Conservation (phyloP, 2,888 invertebrate species). For the Crepidodera aurea region DNA sequence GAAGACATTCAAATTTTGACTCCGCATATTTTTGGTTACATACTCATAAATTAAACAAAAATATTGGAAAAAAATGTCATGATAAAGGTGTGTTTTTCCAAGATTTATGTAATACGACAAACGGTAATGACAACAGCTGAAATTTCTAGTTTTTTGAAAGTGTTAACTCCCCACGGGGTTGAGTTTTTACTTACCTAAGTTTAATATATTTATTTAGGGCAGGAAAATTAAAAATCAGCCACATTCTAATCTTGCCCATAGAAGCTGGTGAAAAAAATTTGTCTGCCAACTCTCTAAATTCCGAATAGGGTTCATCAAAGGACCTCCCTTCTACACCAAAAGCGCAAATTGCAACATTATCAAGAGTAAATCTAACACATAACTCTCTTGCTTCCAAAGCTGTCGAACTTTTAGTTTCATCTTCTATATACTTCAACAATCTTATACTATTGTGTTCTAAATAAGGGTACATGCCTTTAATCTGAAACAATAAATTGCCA, state of each 20-base stretch:
- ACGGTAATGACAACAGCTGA: too few relatives aligned
- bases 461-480: slow-evolving; percentile 63
- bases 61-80: too few relatives aligned
- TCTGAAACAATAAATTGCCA: slow-evolving; percentile 47
- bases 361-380: slow-evolving; percentile 51
- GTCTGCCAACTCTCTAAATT: slow-evolving; percentile 41
- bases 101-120: too few relatives aligned
- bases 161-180: too few relatives aligned
- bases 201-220: not conserved
- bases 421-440: slow-evolving; percentile 59
- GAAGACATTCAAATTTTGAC: too few relatives aligned
- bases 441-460: slow-evolving; percentile 60
- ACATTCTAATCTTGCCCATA: not conserved
- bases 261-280: not conserved
- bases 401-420: slow-evolving; percentile 29
- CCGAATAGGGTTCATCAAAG: slow-evolving; percentile 50
- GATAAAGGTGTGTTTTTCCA: too few relatives aligned
- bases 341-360: slow-evolving; percentile 61
- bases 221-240: not conserved
- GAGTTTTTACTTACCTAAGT: slow-evolving; percentile 9
- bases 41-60: too few relatives aligned
- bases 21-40: too few relatives aligned
- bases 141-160: too few relatives aligned
- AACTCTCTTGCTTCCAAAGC: slow-evolving; percentile 57
- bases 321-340: slow-evolving; percentile 60